phyloP scores from a whole-genome alignment of 2,113 vertebrate genomes.

The Pygoscelis antarcticus region DNA sequence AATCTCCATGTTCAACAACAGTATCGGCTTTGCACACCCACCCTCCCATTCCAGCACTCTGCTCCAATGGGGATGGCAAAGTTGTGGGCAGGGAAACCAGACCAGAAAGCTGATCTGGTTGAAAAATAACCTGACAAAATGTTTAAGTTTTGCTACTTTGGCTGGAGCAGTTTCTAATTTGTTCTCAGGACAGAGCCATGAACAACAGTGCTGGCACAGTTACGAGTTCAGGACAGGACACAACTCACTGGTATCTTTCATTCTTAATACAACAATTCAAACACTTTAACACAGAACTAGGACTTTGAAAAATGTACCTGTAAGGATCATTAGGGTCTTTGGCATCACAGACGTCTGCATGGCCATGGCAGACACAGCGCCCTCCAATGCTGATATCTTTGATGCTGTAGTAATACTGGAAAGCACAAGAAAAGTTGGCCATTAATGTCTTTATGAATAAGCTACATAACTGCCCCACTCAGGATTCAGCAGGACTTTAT shows the following conservation, averaged over 20 bases:
- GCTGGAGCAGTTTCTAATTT: neutral
- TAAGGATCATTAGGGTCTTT: constrained; percentile 89
- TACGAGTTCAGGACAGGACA: neutral
- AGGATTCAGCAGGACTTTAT: neutral
- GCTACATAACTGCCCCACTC: neutral
- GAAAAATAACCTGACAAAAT: neutral
- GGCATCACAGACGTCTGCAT: constrained; percentile 91
- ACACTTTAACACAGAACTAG: neutral
- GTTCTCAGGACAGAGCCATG: neutral
- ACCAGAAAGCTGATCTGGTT: neutral
- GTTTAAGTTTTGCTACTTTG: neutral
- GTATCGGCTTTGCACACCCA: accelerated
- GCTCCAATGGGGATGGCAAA: neutral
- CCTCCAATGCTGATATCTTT: constrained; percentile 98
- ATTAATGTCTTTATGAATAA: neutral
- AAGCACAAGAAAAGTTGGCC: neutral
- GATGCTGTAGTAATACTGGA: constrained; percentile 97
- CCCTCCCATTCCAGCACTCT: neutral
- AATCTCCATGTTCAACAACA: neutral
- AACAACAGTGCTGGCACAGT: neutral
- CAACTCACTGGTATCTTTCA: neutral
- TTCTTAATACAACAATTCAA: neutral
- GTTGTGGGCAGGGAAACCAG: neutral
- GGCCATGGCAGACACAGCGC: constrained; percentile 95
- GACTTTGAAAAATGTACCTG: constrained; percentile 76